These are phyloP conservation scores for Todiramphus chloris DNA, from an alignment of 2,113 vertebrate species.

Conservation along the genomic window DNA sequence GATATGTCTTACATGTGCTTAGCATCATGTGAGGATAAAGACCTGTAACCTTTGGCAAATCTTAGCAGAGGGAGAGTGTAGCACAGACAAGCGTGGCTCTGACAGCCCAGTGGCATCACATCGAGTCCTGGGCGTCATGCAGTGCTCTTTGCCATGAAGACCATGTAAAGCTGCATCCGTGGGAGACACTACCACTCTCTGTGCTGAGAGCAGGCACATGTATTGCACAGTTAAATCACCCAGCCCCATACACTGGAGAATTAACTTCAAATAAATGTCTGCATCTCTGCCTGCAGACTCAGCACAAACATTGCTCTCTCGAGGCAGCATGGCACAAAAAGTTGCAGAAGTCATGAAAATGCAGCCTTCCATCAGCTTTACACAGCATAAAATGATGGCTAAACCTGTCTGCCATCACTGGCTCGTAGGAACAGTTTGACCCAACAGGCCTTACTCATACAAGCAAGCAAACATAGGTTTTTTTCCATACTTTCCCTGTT, in stretches of 20 bases:
- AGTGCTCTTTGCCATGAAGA: not conserved
- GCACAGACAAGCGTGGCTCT: not conserved
- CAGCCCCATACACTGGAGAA: not conserved
- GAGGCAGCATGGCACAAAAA: not conserved
- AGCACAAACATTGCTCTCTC: not conserved
- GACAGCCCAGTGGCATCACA: fast-evolving
- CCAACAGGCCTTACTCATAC: not conserved
- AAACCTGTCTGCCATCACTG: not conserved
- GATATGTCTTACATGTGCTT: fast-evolving
- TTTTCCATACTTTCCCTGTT: not conserved
- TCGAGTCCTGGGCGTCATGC: fast-evolving
- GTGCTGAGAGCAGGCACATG: not conserved
- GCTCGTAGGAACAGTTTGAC: not conserved
- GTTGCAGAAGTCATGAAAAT: not conserved
- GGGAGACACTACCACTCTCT: fast-evolving
- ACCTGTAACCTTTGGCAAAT: not conserved
- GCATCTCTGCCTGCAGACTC: not conserved
- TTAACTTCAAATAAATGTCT: not conserved
- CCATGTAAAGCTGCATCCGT: not conserved
- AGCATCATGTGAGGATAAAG: not conserved
- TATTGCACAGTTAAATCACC: not conserved
- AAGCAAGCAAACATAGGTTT: not conserved
- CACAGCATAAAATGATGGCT: not conserved
- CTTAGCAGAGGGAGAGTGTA: not conserved
- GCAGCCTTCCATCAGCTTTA: not conserved